Percentiles rank a stretch among this genome's conserved stretches.
These are phyloP conservation scores for Scrobipalpa costella DNA, from an alignment of 2,888 invertebrate genomes.

Conservation along the genomic window DNA sequence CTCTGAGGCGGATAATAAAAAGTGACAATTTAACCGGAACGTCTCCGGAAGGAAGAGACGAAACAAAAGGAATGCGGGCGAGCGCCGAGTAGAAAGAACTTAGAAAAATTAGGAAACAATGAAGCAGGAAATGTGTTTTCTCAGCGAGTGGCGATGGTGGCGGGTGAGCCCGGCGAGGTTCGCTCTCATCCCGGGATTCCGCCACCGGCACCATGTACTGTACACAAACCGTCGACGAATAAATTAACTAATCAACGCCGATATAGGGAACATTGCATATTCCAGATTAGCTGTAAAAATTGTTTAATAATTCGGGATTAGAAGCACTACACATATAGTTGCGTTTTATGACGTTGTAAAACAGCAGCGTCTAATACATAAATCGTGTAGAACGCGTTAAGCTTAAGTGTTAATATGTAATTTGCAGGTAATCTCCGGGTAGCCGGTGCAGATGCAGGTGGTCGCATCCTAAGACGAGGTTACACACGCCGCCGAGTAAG, in stretches of 20 bases:
- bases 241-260: constrained; percentile 12
- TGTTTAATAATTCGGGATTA: background rate
- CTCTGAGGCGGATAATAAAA: constrained; percentile 60
- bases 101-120: constrained; percentile 73
- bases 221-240: constrained; percentile 13
- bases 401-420: constrained; percentile 21
- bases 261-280: constrained; percentile 6
- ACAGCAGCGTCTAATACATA: background rate
- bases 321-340: constrained; percentile 6
- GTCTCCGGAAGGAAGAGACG: constrained; percentile 60
- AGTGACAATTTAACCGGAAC: constrained; percentile 70
- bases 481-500: constrained; percentile 32
- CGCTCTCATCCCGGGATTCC: background rate
- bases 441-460: constrained; percentile 13
- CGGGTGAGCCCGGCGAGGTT: constrained; percentile 17
- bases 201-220: background rate
- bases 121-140: constrained; percentile 70
- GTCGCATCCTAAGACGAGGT: constrained; percentile 30
- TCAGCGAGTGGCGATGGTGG: constrained; percentile 45
- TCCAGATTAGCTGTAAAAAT: background rate
- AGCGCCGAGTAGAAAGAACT: constrained; percentile 58
- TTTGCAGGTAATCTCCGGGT: constrained; percentile 18
- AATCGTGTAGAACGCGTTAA: constrained; percentile 12
- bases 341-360: constrained; percentile 3
- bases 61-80: constrained; percentile 62